phyloP scores from a whole-genome alignment of 1,140 invertebrate species.

The Myzus persicae region DNA sequence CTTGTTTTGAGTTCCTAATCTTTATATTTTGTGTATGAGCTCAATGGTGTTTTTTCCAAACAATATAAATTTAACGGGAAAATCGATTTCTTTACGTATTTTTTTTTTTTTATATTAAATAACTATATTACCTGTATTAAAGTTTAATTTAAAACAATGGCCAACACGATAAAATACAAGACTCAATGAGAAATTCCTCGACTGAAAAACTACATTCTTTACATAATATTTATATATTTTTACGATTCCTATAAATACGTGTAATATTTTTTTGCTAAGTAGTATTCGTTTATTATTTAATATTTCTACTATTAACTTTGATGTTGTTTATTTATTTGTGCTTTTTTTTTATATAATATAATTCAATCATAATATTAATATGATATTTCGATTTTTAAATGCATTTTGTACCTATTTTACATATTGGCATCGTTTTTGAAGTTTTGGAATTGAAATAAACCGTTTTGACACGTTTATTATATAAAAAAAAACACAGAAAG shows the following conservation, averaged over 20 bases:
- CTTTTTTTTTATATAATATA: not conserved
- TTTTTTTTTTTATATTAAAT: conserved; percentile 39
- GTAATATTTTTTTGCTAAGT: conserved; percentile 43
- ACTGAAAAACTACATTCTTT: conserved; percentile 47
- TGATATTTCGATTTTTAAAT: conserved; percentile 19
- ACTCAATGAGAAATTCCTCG: conserved; percentile 49
- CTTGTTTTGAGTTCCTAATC: conserved; percentile 56
- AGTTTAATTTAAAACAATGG: not conserved
- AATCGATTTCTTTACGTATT: not conserved
- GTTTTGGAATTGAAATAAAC: conserved; percentile 24
- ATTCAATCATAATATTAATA: not conserved
- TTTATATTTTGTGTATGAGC: conserved; percentile 32
- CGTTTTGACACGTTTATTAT: conserved; percentile 19
- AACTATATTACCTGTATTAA: conserved; percentile 4
- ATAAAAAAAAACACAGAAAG: not conserved
- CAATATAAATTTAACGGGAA: not conserved
- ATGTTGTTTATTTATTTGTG: conserved; percentile 55
- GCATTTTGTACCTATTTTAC: conserved; percentile 25
- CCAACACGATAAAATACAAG: conserved; percentile 33
- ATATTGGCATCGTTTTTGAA: not conserved
- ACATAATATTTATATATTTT: conserved; percentile 45
- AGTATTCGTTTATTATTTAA: conserved; percentile 41
- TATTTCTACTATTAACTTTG: conserved; percentile 27
- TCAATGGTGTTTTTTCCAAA: conserved; percentile 52
- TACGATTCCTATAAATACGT: conserved; percentile 42